Conservation (phyloP, 1,140 invertebrate species). For the Yoshiicerus persimilis region DNA sequence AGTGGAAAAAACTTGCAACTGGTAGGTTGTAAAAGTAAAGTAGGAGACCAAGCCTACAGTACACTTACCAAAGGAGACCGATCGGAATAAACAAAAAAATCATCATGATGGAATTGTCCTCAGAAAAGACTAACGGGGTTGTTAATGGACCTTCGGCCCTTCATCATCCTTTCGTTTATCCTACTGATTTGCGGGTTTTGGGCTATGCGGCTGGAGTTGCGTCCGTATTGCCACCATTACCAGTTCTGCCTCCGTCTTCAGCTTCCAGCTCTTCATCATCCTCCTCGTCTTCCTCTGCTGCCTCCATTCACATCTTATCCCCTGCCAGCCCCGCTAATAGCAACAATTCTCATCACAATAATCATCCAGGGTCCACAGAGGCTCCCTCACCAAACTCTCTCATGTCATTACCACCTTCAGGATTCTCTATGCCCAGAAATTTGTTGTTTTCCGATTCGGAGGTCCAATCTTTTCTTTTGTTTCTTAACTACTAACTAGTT, state of each 20-base stretch:
- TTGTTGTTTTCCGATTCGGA: slow-evolving; percentile 45
- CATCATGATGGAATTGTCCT: slow-evolving; percentile 47
- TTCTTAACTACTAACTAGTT: neutral
- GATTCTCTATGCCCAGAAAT: slow-evolving; percentile 43
- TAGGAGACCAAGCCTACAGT: neutral
- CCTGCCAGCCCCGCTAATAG: neutral
- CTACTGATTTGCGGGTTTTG: slow-evolving; percentile 46
- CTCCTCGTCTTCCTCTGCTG: slow-evolving; percentile 23
- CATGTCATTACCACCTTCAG: neutral
- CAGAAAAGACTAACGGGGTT: slow-evolving; percentile 42
- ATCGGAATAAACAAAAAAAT: slow-evolving; percentile 2
- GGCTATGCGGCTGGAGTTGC: slow-evolving; percentile 41
- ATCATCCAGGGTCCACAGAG: neutral
- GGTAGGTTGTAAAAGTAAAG: neutral
- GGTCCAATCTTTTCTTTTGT: slow-evolving; percentile 24
- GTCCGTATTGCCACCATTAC: slow-evolving; percentile 15
- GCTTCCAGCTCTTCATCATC: slow-evolving; percentile 30
- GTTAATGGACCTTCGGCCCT: neutral
- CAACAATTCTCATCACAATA: neutral
- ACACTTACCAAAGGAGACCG: neutral
- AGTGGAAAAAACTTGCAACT: neutral
- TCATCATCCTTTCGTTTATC: slow-evolving; percentile 47
- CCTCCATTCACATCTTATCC: slow-evolving; percentile 1
- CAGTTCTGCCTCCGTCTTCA: slow-evolving; percentile 19
- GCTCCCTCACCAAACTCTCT: neutral